These are phyloP conservation scores for Monopterus albus DNA, from an alignment of 2,113 vertebrate species.

Conservation along the genomic window DNA sequence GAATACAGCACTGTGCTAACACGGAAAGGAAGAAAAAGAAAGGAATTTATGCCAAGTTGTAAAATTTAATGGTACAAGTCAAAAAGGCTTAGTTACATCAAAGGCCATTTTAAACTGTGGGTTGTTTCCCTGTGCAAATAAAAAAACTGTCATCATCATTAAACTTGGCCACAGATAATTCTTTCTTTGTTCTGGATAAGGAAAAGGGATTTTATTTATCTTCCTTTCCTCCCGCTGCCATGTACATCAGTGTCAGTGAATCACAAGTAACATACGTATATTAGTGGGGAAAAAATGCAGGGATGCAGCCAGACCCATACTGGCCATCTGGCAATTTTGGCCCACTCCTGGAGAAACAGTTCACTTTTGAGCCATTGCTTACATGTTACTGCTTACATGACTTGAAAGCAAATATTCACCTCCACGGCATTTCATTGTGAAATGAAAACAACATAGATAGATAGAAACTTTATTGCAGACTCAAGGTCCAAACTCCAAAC, in stretches of 20 bases:
- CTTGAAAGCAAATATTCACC: slow-evolving; percentile 52
- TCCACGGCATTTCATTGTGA: slow-evolving; percentile 27
- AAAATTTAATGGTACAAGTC: slow-evolving; percentile 64
- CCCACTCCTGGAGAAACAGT: slow-evolving; percentile 21
- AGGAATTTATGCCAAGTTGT: slow-evolving; percentile 47
- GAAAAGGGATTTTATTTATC: slow-evolving; percentile 57
- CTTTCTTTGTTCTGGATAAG: slow-evolving; percentile 53
- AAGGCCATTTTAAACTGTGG: slow-evolving; percentile 57
- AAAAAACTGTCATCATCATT: slow-evolving; percentile 69
- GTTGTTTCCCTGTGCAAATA: slow-evolving; percentile 52
- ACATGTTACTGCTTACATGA: slow-evolving; percentile 39
- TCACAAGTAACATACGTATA: slow-evolving; percentile 63
- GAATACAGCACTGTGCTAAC: slow-evolving; percentile 37
- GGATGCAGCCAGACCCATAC: slow-evolving; percentile 58
- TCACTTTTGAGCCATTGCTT: slow-evolving; percentile 49
- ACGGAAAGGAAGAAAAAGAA: slow-evolving; percentile 21
- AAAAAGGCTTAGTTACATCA: slow-evolving; percentile 59
- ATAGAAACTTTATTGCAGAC: too few relatives aligned
- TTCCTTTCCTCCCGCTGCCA: slow-evolving; percentile 54
- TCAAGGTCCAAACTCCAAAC: too few relatives aligned
- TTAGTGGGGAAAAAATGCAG: slow-evolving; percentile 39
- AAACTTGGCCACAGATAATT: slow-evolving; percentile 53
- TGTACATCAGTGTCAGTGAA: slow-evolving; percentile 66
- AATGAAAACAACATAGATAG: slow-evolving; percentile 38
- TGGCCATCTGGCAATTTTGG: slow-evolving; percentile 69